Evolutionary conservation across 2,888 invertebrate genomes (phyloP), one percentile per base, ranked within the genome.

Genomic region (Pimpla rufipes): DNA sequence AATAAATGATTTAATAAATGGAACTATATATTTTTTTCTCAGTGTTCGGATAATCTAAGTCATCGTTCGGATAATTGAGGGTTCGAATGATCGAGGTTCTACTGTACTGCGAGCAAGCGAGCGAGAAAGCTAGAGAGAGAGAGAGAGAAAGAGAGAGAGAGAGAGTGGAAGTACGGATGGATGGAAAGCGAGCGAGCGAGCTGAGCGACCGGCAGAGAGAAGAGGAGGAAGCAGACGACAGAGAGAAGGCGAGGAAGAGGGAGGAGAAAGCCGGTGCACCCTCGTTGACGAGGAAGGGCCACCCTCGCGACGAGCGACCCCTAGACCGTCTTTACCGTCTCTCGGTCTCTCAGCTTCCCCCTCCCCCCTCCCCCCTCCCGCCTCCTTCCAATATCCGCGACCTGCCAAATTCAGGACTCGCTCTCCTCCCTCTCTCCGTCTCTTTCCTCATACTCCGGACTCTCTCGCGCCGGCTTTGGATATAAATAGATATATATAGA

Each of bases 351-450:
- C 23, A 52, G 13, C 21, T 37, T 13, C 59, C 18, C 42, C 64
- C 18, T 35, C 11, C 23, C 40, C 42, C 47, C 68, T 57, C 55
- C 42, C n/a, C 83, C 85, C 78, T 78, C 84, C 83, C 79, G 29
- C 64, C 66, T 59, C 79, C 78, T 79, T 89, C 88, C 89, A 89
- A 91, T 91, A 91, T 91, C 90, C 90, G 88, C 88, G 86, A 89
- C 86, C 90, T 91, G 92, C 90, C 92, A 91, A 90, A 90, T 88
- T 89, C 92, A 91, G 87, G 79, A 80, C 81, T 86, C 85, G 75
- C 86, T 79, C n/a, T n/a, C n/a, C n/a, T n/a, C n/a, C n/a, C n/a
- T n/a, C n/a, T n/a, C n/a, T n/a, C 78, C 78, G n/a, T 42, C 40
- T 40, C 64, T 45, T 64, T 45, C 23, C 21, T 64, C 64, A 42